Evolutionary conservation across 2,113 vertebrate genomes (phyloP).

Genomic region (Elgaria multicarinata): DNA sequence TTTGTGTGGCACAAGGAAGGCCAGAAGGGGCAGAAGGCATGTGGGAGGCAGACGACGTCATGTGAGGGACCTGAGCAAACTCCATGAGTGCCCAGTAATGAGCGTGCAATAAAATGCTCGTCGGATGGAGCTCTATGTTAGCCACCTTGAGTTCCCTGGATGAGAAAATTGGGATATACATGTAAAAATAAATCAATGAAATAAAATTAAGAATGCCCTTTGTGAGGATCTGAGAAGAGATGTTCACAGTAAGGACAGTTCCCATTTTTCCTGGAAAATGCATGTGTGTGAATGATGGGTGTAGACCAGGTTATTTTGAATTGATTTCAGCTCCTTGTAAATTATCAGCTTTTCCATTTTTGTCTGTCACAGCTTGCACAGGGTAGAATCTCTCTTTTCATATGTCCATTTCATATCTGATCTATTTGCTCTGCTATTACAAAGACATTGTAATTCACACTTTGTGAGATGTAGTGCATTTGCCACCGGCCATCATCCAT

Average conservation of each 20-base stretch:
- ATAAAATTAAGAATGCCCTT: too few species aligned
- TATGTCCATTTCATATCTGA: background rate
- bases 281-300: background rate
- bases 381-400: background rate
- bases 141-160: too few species aligned
- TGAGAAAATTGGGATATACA: too few species aligned
- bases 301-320: background rate
- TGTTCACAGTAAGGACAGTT: background rate
- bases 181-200: too few species aligned
- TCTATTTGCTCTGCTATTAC: background rate
- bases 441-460: slow-evolving; percentile 7
- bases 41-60: too few species aligned
- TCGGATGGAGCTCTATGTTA: too few species aligned
- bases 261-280: background rate
- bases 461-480: background rate
- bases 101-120: too few species aligned
- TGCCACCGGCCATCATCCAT: background rate
- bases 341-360: background rate
- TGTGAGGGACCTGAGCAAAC: too few species aligned
- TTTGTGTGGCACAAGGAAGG: too few species aligned
- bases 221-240: too few species aligned
- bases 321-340: background rate
- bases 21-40: too few species aligned
- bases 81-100: too few species aligned
- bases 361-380: background rate